Conservation (phyloP, 2,797 vertebrate species). For the Choloepus didactylus region DNA sequence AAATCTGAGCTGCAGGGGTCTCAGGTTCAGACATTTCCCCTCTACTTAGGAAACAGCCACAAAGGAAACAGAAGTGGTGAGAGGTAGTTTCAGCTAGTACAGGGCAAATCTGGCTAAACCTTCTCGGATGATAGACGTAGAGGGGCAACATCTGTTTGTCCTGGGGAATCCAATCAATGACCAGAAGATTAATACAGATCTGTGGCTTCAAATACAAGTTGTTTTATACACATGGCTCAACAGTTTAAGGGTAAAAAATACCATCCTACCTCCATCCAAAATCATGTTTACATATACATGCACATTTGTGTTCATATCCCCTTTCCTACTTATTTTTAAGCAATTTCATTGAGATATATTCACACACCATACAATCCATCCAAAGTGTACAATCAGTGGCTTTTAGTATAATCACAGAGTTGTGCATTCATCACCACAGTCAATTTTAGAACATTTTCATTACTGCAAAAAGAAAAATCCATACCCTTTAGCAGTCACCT, state of each 20-base stretch:
- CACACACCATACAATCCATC: too few species aligned
- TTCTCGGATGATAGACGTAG: background rate
- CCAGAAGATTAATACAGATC: background rate
- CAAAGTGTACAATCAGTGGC: too few species aligned
- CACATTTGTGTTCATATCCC: background rate
- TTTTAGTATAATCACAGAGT: too few species aligned
- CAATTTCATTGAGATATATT: too few species aligned
- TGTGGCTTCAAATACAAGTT: slow-evolving; percentile 23
- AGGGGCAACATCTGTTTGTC: background rate
- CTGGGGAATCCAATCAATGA: background rate
- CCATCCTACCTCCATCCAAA: background rate
- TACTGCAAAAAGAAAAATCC: too few species aligned
- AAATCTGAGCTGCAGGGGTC: background rate
- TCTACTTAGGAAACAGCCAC: background rate
- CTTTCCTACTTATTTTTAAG: background rate
- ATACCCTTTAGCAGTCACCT: too few species aligned
- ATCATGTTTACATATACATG: background rate
- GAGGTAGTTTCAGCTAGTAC: background rate
- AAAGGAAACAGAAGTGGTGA: background rate
- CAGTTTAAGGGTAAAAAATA: slow-evolving; percentile 19
- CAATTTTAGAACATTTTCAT: too few species aligned
- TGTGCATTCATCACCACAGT: too few species aligned
- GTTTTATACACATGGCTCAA: background rate
- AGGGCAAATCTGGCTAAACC: background rate
- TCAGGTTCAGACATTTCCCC: background rate